Evolutionary conservation across 2,113 vertebrate species (phyloP).

Genomic region (Brevimyrus niger): DNA sequence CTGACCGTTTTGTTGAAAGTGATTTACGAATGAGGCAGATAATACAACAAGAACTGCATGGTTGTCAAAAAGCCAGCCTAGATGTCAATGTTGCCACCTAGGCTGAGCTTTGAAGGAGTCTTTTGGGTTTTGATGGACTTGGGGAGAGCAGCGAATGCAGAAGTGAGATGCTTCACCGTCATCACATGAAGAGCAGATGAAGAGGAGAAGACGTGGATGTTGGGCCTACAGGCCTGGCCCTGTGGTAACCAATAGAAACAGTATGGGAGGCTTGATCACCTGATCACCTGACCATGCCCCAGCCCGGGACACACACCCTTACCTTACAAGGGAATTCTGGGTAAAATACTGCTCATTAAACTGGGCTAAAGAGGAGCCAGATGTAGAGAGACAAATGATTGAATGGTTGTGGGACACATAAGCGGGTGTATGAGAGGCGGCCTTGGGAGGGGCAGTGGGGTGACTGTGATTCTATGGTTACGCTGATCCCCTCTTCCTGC

Average conservation of each 20-base stretch:
- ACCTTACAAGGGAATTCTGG: background rate
- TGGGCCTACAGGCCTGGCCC: background rate
- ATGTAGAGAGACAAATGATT: background rate
- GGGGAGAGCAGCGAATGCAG: background rate
- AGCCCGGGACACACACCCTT: background rate
- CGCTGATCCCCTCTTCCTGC: background rate
- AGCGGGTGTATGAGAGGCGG: background rate
- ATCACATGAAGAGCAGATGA: background rate
- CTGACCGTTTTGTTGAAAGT: background rate
- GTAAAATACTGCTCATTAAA: background rate
- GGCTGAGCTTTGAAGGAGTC: background rate
- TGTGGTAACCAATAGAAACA: background rate
- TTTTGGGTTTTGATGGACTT: background rate
- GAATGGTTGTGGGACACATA: background rate
- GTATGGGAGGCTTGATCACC: background rate
- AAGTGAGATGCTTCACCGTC: background rate
- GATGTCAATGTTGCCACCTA: background rate
- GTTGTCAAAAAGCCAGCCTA: background rate
- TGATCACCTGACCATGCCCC: background rate
- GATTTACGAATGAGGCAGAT: background rate
- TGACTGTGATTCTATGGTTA: background rate
- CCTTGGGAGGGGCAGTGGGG: background rate
- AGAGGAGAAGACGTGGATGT: background rate
- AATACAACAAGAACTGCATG: background rate
- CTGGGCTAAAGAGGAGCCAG: background rate